Evolutionary conservation across 2,113 vertebrate genomes (phyloP).

Genomic region (Cygnus atratus): DNA sequence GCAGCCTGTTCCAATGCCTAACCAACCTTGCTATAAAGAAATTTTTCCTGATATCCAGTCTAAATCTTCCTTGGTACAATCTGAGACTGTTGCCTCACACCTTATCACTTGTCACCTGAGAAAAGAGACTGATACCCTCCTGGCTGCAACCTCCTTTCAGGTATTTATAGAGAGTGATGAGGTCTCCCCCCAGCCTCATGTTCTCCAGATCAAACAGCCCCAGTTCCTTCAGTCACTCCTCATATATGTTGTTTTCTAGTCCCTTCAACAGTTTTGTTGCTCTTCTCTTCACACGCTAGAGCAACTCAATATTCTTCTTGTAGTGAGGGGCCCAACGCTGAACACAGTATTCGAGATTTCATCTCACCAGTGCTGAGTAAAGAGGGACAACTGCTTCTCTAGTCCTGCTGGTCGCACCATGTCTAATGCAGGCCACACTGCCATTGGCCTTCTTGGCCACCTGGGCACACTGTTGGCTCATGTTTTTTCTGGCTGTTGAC

Average conservation of each 20-base stretch:
- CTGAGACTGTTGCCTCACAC: background rate
- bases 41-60: background rate
- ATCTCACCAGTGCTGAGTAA: background rate
- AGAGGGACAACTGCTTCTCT: background rate
- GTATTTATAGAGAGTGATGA: background rate
- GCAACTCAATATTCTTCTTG: background rate
- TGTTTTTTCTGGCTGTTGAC: background rate
- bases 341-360: background rate
- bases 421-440: background rate
- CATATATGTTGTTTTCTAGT: background rate
- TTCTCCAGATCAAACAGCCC: background rate
- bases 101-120: background rate
- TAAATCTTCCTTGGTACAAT: background rate
- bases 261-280: background rate
- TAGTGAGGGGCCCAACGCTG: background rate
- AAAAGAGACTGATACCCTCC: background rate
- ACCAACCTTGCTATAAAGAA: background rate
- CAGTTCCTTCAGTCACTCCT: background rate
- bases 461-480: background rate
- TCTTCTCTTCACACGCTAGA: background rate
- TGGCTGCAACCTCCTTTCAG: background rate
- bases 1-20: background rate
- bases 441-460: background rate
- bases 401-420: background rate
- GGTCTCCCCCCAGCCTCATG: background rate